A percentile compares a stretch with the other conserved stretches of the same genome.
Evolutionary conservation across 2,113 vertebrate species (phyloP).

Genomic region (Trichechus manatus): DNA sequence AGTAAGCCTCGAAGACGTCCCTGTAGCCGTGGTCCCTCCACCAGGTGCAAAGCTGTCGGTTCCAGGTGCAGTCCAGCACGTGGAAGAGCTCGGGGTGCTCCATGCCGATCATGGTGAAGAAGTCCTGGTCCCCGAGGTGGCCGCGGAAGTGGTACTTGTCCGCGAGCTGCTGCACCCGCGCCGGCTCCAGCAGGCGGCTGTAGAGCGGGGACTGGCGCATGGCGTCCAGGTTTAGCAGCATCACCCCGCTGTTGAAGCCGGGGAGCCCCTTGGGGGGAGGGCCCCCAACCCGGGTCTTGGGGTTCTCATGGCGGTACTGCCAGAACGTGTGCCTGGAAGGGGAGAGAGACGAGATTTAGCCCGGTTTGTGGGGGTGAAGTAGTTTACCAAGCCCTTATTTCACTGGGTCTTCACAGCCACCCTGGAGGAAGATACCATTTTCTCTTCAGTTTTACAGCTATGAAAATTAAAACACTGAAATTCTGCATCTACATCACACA

Average conservation of each 20-base stretch:
- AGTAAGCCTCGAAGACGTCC: constrained; percentile 95
- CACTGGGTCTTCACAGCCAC: neutral
- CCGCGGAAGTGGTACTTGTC: constrained; percentile 96
- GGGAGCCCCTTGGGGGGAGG: constrained; percentile 95
- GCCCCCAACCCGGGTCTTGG: constrained; percentile 92
- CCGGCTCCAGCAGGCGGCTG: constrained; percentile 92
- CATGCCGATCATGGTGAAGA: constrained; percentile 99
- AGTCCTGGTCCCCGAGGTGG: constrained; percentile 98
- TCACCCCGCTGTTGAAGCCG: constrained; percentile 98
- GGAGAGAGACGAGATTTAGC: constrained; percentile 64
- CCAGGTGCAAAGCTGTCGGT: constrained; percentile 98
- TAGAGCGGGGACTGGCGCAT: constrained; percentile 95
- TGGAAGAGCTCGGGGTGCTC: constrained; percentile 96
- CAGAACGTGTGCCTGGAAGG: constrained; percentile 95
- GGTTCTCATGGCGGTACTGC: constrained; percentile 98
- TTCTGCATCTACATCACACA: neutral
- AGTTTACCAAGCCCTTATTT: neutral
- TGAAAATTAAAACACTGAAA: neutral
- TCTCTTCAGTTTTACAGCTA: neutral
- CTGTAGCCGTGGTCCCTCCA: constrained; percentile 97
- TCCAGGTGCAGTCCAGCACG: constrained; percentile 94
- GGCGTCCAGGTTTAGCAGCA: constrained; percentile 94
- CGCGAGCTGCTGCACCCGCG: constrained; percentile 90
- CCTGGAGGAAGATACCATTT: neutral
- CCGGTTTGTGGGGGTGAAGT: fast-evolving